A percentile compares a stretch with the other conserved stretches of the same genome.
Evolutionary conservation across 1,140 invertebrate species (phyloP).

Genomic region (Drosophila paulistorum): DNA sequence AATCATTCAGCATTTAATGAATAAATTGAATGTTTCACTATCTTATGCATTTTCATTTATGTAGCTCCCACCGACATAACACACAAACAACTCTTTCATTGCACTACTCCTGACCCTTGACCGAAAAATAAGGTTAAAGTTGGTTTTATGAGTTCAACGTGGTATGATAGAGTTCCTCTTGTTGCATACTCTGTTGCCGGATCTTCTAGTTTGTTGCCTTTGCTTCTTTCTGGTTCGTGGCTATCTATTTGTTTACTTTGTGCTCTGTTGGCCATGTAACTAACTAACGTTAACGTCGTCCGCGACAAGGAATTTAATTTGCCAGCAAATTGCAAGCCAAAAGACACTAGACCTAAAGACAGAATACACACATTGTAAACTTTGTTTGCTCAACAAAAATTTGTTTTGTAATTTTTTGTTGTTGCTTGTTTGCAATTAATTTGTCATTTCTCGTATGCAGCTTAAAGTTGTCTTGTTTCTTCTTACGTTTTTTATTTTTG

Average conservation of each 20-base stretch:
- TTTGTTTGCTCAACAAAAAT: conserved; percentile 36
- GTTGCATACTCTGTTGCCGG: conserved; percentile 14
- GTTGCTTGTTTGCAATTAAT: conserved; percentile 54
- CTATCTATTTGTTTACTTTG: conserved; percentile 71
- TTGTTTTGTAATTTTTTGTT: conserved; percentile 57
- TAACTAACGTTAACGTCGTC: conserved; percentile 56
- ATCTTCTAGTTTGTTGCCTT: conserved; percentile 32
- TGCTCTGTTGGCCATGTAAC: conserved; percentile 40
- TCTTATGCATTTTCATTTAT: conserved; percentile 21
- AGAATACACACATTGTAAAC: conserved; percentile 48
- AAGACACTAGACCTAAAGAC: conserved; percentile 19
- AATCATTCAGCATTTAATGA: not conserved
- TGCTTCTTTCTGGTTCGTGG: conserved; percentile 27
- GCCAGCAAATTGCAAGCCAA: conserved; percentile 42
- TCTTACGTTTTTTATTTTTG: not conserved
- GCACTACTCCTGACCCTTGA: conserved; percentile 3
- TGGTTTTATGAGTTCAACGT: conserved; percentile 65
- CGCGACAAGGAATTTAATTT: conserved; percentile 70
- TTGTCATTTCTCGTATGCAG: conserved; percentile 44
- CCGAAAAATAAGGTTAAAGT: conserved; percentile 53
- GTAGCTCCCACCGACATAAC: not conserved
- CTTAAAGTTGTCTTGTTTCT: not conserved
- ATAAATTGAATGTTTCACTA: not conserved
- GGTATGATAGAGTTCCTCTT: conserved; percentile 34
- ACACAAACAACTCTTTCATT: not conserved